These are phyloP conservation scores for Tiliacea aurago DNA, from an alignment of 2,888 invertebrate genomes.

Conservation along the genomic window DNA sequence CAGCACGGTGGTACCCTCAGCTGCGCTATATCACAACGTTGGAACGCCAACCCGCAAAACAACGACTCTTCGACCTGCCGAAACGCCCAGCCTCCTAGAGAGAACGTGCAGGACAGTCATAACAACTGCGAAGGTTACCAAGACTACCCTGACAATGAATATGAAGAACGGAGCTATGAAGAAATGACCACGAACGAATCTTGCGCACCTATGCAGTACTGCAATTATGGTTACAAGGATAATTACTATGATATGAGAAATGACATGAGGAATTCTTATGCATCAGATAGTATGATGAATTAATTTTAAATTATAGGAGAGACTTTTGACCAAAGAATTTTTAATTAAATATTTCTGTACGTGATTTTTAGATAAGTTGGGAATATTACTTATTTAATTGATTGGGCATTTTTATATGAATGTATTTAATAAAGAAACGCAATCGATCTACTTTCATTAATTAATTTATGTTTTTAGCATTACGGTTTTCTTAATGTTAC, in stretches of 20 bases:
- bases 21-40: conserved; percentile 85
- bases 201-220: conserved; percentile 79
- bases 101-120: conserved; percentile 53
- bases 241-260: conserved; percentile 84
- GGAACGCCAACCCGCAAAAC: conserved; percentile 79
- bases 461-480: neutral
- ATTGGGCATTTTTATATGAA: conserved; percentile 9
- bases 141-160: conserved; percentile 84
- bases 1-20: conserved; percentile 91
- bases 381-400: conserved; percentile 10
- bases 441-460: neutral
- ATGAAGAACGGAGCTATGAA: conserved; percentile 83
- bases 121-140: conserved; percentile 74
- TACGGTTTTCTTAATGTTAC: neutral
- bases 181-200: conserved; percentile 76
- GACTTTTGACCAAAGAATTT: conserved; percentile 28
- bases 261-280: conserved; percentile 79
- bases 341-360: conserved; percentile 4
- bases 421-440: conserved; percentile 33
- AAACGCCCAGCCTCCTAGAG: conserved; percentile 59
- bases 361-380: neutral
- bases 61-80: conserved; percentile 66
- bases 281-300: conserved; percentile 81
- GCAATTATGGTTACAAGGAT: conserved; percentile 85
- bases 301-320: conserved; percentile 15